Conservation (phyloP, 2,113 vertebrate genomes). For the Lepisosteus oculatus region DNA sequence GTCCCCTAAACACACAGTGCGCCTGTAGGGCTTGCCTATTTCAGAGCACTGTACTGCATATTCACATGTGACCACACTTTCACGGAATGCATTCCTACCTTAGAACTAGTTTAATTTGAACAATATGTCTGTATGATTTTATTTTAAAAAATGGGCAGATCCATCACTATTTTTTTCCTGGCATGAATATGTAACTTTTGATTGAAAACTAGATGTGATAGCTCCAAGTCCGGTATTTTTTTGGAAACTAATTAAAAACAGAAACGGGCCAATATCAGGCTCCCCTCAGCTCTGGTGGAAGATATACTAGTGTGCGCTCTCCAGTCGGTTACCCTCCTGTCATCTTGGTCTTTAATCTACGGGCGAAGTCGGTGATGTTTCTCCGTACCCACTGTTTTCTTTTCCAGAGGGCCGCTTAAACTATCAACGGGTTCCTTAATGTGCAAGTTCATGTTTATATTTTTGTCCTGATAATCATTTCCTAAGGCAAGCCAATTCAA, state of each 20-base stretch:
- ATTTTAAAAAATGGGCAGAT: no score
- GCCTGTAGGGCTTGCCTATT: no score
- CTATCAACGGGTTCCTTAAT: conserved; percentile 58
- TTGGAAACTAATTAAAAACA: neutral
- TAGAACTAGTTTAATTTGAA: no score
- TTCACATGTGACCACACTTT: no score
- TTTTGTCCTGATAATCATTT: conserved; percentile 42
- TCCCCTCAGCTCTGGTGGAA: neutral
- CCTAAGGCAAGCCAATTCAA: conserved; percentile 28
- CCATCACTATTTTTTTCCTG: no score
- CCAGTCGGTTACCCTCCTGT: conserved; percentile 34
- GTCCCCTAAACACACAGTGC: no score
- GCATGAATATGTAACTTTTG: no score
- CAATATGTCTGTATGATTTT: no score
- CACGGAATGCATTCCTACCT: no score
- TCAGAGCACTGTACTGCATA: no score
- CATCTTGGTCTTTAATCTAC: conserved; percentile 40
- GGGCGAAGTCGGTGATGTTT: conserved; percentile 36
- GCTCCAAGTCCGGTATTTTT: no score
- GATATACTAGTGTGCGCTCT: conserved; percentile 15
- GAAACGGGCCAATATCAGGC: neutral
- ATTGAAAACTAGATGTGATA: no score
- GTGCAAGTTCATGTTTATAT: conserved; percentile 71
- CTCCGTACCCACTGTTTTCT: conserved; percentile 28
- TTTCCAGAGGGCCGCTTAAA: conserved; percentile 53